Base-by-base conservation (phyloP, 2,888 invertebrate genomes). In the Hemistola chrysoprasaria region DNA sequence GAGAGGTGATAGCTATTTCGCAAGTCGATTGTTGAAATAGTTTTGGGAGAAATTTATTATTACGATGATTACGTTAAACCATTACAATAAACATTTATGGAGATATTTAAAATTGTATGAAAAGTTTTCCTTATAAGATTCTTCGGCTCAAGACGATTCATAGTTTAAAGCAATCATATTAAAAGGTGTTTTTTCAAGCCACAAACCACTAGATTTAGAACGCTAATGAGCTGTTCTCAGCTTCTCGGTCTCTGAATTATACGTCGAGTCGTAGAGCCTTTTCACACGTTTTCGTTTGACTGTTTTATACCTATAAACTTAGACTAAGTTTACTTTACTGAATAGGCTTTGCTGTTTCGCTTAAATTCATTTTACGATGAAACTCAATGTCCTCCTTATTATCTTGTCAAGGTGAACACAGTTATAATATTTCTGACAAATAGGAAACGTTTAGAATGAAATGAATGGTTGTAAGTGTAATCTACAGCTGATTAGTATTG, bases 1-100 rank as follows among this genome's bases (percentile, higher is more conserved):
- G 43, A 44, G 38, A 35, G 43, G 38, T 29, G 42, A 33, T 37
- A 38, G 43, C 30, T 35, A 39, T 27, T 37, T 37, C 25, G 28
- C 23, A 9, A 3, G 22, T 21, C 6, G 16, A 21, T 10, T 31
- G n/a, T 21, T 21, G 11, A 11, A 36, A 35, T 26, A 26, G 33
- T 24, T 40, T 34, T 28, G 21, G 20, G 29, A 9, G 21, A 24
- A 6, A 11, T 24, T 24, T 32, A 32, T 11, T 24, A n/a, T 23
- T 29, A 29, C 20, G 9, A 20, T 30, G 16, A 16, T 16, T 16
- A 16, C 16, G 16, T 16, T 16, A 16, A 2, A 16, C 2, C 16
- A 16, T 16, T 16, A 16, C 16, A 16, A 16, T 16, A 3, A 16
- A 16, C 2, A 16, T 16, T 16, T 16, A 16, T 16, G 16, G 4